phyloP scores from a whole-genome alignment of 2,113 vertebrate genomes.

The Petrocephalus microphthalmus region DNA sequence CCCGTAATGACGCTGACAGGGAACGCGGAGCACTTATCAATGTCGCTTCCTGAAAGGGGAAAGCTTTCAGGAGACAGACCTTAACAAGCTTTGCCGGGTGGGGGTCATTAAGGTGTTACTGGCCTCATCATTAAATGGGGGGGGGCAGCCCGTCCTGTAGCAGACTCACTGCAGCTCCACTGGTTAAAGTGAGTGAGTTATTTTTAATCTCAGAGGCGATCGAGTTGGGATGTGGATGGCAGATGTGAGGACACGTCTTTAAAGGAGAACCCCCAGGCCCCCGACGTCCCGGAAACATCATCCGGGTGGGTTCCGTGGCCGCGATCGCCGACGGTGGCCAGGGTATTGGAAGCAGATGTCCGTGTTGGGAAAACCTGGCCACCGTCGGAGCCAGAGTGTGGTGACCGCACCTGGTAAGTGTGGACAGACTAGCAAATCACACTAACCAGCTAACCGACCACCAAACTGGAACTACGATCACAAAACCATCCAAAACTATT shows the following conservation, averaged over 20 bases:
- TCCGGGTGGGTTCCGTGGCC: neutral
- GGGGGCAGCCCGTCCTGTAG: neutral
- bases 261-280: neutral
- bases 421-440: neutral
- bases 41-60: neutral
- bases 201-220: neutral
- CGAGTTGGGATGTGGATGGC: neutral
- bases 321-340: neutral
- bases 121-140: neutral
- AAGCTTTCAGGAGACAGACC: neutral
- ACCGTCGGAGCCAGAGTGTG: neutral
- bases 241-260: slow-evolving; percentile 3
- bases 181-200: neutral
- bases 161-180: neutral
- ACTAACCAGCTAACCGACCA: neutral
- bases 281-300: neutral
- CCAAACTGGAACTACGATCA: neutral
- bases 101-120: no score
- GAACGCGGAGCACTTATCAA: neutral
- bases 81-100: neutral
- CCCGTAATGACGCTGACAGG: neutral
- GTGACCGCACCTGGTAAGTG: neutral
- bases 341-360: slow-evolving; percentile 7
- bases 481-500: neutral
- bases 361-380: no score